phyloP scores from a whole-genome alignment of 2,113 vertebrate species.

The Anhinga anhinga region DNA sequence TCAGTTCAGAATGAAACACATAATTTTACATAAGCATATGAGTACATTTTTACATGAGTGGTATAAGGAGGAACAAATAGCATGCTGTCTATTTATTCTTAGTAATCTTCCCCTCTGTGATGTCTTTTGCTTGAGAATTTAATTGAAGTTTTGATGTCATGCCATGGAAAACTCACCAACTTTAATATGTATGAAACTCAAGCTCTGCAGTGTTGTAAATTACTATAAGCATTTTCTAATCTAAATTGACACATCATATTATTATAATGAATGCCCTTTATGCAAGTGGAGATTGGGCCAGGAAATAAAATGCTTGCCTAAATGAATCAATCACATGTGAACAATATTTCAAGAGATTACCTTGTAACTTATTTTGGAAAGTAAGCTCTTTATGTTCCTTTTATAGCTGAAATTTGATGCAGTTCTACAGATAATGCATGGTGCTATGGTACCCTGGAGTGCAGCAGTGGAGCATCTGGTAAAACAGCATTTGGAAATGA shows the following conservation, averaged over 20 bases:
- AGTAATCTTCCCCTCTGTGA: not conserved
- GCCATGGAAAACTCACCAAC: not conserved
- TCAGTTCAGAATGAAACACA: not conserved
- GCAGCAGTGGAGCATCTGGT: constrained; percentile 88
- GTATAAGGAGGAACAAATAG: not conserved
- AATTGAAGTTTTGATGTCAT: not conserved
- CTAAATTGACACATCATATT: not conserved
- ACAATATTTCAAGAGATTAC: not conserved
- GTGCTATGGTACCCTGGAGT: constrained; percentile 92
- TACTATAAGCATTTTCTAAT: not conserved
- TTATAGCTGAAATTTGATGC: constrained; percentile 90
- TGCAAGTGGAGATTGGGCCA: not conserved
- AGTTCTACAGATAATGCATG: constrained; percentile 92
- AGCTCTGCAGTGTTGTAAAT: not conserved
- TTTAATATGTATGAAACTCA: not conserved
- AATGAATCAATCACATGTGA: not conserved
- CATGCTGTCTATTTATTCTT: not conserved
- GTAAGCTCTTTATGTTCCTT: not conserved
- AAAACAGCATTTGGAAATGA: constrained; percentile 87
- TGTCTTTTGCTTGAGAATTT: not conserved
- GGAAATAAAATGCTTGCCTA: not conserved
- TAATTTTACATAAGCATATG: not conserved
- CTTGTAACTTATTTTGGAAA: not conserved
- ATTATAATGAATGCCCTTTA: not conserved
- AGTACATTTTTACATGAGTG: not conserved